Base-by-base conservation (phyloP, 2,113 vertebrate species). In the Xenus cinereus region DNA sequence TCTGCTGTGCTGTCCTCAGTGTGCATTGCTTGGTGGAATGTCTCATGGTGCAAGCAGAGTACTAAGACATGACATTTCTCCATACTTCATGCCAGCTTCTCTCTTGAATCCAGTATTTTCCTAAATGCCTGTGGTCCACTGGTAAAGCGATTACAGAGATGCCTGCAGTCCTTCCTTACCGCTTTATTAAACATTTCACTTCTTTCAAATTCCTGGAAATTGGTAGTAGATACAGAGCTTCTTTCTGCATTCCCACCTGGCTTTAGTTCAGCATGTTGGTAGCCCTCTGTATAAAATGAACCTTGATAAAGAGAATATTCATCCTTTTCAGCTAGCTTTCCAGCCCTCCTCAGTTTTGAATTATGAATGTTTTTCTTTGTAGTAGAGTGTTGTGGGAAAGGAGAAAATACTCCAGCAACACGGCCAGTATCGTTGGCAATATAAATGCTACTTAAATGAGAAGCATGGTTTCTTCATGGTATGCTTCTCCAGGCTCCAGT, bases 41-140 rank as follows among this genome's bases (percentile, higher is more conserved):
- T 78, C 66, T 63, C 16, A 4, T 53, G 80, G 60, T 60, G 35
- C 51, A 75, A 57, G 39, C 33, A 28, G 69, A 82, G n/a, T 72
- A 12, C 54, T 79, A 8, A 67, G 73, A 60, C 84, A 63, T 64
- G 73, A 37, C 53, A 24, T 69, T 75, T 73, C 78, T 95, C 62
- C 54, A 43, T 66, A 33, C 37, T 54, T 89, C 7, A 1, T 93
- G 87, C 84, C 74, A 90, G 2, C 27, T 84, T 66, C 39, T 85
- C 83, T 63, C 66, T 87, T 71, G 48, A 93, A 64, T 67, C 62
- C 66, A 71, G 17, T 64, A 6, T 80, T 91, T 95, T 89, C 69
- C 67, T 69, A 73, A 93, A 95, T 84, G 74, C 92, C 86, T 96
- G 92, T 93, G 95, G 90, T 92, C 80, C 80, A 41, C 90, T 93